Base-by-base conservation (phyloP, 2,113 vertebrate genomes). In the Solenodon paradoxus region DNA sequence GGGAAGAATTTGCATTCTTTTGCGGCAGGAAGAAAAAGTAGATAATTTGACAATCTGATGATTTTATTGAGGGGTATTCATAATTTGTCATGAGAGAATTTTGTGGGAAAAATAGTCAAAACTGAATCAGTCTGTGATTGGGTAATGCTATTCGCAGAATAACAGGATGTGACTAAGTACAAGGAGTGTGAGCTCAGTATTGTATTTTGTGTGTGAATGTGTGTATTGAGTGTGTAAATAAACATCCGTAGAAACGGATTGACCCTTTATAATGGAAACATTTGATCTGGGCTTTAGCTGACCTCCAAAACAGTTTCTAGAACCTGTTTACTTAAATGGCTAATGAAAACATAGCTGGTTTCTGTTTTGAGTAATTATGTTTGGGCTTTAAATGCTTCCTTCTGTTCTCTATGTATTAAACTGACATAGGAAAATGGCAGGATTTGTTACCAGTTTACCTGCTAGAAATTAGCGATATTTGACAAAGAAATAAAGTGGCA, bases 391-490 rank as follows among this genome's bases (percentile, higher is more conserved):
- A 83, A 30, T 91, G 49, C 51, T 96, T 42, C 84, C 49, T 88
- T 96, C 40, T 96, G 68, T 92, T 81, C 45, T 94, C 94, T 61
- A 40, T 90, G 90, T 93, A 47, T 87, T 97, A 95, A 15, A 24
- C 94, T 87, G 5, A 17, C 79, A 2, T 16, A 86, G 94, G n/a
- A 91, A 88, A 90, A 85, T n/a, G 90, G 22, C 13, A 9, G 38
- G 2, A 9, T 11, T 92, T 96, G 24, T 85, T 2, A 1, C 32
- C 59, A 88, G 26, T 88, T 83, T 77, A 68, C 61, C 30, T 75
- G 16, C 74, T 96, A 75, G 64, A 95, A 63, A 26, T 94, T 15
- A 15, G 75, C 79, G 66, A 24, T 95, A 69, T 97, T 96, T 97
- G 57, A 92, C 92, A 0, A 75, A 92, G 85, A 74, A 92, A 87